Evolutionary conservation across 2,113 vertebrate genomes (phyloP).

Genomic region (Atlantisia rogersi): DNA sequence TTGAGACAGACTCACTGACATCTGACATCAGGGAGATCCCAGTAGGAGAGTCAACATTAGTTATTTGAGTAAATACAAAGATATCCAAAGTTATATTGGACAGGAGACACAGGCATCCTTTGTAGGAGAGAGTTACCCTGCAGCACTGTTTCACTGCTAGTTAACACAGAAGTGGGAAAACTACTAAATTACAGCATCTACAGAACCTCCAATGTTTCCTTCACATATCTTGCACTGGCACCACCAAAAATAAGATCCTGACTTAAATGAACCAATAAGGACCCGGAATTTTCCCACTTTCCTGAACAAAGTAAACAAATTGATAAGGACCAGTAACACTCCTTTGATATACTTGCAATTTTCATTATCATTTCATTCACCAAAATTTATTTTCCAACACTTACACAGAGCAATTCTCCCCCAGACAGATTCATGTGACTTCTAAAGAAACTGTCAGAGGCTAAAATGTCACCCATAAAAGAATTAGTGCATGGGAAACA

Average conservation of each 20-base stretch:
- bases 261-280: not conserved
- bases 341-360: not conserved
- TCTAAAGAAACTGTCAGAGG: not conserved
- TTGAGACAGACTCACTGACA: not conserved
- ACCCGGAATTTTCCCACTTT: not conserved
- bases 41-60: not conserved
- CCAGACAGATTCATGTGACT: not conserved
- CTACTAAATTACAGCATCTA: not conserved
- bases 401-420: not conserved
- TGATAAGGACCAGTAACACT: not conserved
- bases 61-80: not conserved
- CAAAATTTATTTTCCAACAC: not conserved
- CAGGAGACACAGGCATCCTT: not conserved
- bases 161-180: not conserved
- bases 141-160: not conserved
- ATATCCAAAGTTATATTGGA: not conserved
- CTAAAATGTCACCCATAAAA: not conserved
- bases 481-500: not conserved
- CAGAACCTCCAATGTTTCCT: not conserved
- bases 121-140: not conserved
- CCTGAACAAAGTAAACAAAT: not conserved
- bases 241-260: not conserved
- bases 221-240: not conserved
- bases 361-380: not conserved
- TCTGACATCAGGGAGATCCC: fast-evolving